A percentile compares a stretch with the other conserved stretches of the same genome.
Evolutionary conservation across 2,888 invertebrate genomes (phyloP).

Genomic region (Caenorhabditis sp.): DNA sequence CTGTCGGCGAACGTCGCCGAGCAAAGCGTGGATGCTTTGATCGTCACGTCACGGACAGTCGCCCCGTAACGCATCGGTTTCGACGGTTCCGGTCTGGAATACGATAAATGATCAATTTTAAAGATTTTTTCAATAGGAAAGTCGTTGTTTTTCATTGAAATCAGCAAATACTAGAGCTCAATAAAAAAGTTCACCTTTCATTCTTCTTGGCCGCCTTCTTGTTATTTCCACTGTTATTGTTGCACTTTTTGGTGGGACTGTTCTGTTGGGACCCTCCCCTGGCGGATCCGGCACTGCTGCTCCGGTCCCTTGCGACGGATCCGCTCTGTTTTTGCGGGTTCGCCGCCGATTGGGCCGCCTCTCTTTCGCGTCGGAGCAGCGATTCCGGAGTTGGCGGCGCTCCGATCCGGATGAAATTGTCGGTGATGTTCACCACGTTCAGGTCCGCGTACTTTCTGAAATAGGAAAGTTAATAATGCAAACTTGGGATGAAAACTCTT

Average conservation of each 20-base stretch:
- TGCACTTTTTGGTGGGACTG: constrained; percentile 44
- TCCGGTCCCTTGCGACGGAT: constrained; percentile 1
- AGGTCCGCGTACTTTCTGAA: constrained; percentile 50
- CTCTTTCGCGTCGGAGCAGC: constrained; percentile 24
- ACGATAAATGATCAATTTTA: not conserved
- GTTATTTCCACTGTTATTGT: too few relatives aligned
- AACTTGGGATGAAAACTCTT: too few relatives aligned
- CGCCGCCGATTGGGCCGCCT: constrained; percentile 16
- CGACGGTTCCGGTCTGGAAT: constrained; percentile 29
- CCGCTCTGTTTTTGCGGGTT: not conserved
- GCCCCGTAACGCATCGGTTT: constrained; percentile 43
- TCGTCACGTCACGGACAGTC: constrained; percentile 61
- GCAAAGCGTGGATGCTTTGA: constrained; percentile 77
- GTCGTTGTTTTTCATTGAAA: too few relatives aligned
- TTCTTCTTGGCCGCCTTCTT: constrained; percentile 33
- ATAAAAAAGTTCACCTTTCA: constrained; percentile 14
- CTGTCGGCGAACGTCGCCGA: constrained; percentile 75
- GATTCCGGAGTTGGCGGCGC: constrained; percentile 48
- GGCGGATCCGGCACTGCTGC: not conserved
- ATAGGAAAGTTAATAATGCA: too few relatives aligned
- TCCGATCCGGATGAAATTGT: constrained; percentile 44
- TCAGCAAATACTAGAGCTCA: too few relatives aligned
- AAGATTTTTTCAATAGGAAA: too few relatives aligned
- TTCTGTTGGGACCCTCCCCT: too few relatives aligned
- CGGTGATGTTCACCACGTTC: constrained; percentile 50